Conservation (phyloP, 2,888 invertebrate genomes). For the Octodonta nipae region DNA sequence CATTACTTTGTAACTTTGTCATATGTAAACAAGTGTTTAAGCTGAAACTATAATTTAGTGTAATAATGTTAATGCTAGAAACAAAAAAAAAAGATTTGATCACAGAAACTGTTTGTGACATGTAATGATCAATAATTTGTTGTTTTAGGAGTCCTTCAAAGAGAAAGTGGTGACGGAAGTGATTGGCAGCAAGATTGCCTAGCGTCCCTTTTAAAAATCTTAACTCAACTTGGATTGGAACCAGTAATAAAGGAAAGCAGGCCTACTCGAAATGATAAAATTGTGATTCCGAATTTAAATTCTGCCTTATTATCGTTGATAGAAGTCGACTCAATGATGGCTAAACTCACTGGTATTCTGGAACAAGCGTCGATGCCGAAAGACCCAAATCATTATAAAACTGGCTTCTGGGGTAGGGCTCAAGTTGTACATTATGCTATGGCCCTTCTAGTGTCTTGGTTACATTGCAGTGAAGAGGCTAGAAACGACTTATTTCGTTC, state of each 20-base stretch:
- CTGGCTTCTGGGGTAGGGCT: slow-evolving; percentile 84
- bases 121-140: neutral
- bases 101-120: slow-evolving; percentile 3
- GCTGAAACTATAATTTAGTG: too few relatives aligned
- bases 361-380: slow-evolving; percentile 72
- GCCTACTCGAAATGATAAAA: slow-evolving; percentile 42
- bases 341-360: slow-evolving; percentile 72
- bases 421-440: slow-evolving; percentile 84
- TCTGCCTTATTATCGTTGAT: slow-evolving; percentile 71
- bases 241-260: slow-evolving; percentile 32
- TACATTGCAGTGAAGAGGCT: slow-evolving; percentile 73
- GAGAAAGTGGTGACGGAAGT: slow-evolving; percentile 58
- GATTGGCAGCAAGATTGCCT: slow-evolving; percentile 94
- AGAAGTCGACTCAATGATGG: slow-evolving; percentile 70
- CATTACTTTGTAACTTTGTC: too few relatives aligned
- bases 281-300: slow-evolving; percentile 57
- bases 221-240: slow-evolving; percentile 74
- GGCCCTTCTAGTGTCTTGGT: slow-evolving; percentile 84
- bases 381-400: slow-evolving; percentile 74
- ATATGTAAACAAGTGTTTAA: too few relatives aligned
- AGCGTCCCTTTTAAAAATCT: slow-evolving; percentile 69
- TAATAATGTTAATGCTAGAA: too few relatives aligned
- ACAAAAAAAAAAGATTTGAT: too few relatives aligned
- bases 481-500: slow-evolving; percentile 63
- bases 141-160: slow-evolving; percentile 50